These are phyloP conservation scores for Stictocephala bisonia DNA, from an alignment of 2,888 invertebrate genomes.

Conservation along the genomic window DNA sequence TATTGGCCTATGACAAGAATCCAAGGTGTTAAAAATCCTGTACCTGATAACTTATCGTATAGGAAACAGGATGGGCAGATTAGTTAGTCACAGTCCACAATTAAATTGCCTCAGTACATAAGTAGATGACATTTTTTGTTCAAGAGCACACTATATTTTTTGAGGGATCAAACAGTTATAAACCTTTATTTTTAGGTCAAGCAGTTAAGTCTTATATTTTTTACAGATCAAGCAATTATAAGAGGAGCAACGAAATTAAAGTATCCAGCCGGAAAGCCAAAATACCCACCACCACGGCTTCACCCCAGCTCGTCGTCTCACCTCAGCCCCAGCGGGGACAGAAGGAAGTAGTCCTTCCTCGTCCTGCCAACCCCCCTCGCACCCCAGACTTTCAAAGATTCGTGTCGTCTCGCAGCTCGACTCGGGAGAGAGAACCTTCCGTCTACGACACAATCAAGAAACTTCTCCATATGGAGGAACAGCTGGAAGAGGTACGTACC, in stretches of 20 bases:
- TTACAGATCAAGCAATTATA: conserved; percentile 22
- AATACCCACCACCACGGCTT: conserved; percentile 9
- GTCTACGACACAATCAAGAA: conserved; percentile 71
- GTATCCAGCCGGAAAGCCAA: conserved; percentile 43
- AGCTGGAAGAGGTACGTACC: conserved; percentile 70
- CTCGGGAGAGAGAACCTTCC: conserved; percentile 64
- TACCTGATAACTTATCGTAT: no score
- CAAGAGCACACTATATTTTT: no score
- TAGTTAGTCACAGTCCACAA: no score
- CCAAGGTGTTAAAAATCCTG: no score
- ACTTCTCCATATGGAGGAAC: conserved; percentile 69
- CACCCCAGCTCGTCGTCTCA: conserved; percentile 52
- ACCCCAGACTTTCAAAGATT: conserved; percentile 47
- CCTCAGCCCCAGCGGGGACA: conserved; percentile 66
- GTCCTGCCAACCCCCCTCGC: conserved; percentile 70
- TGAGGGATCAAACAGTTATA: not conserved
- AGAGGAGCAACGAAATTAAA: conserved; percentile 29
- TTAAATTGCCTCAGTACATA: no score
- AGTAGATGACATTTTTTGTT: no score
- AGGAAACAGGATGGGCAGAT: no score
- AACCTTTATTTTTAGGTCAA: no score
- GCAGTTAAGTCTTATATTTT: not conserved
- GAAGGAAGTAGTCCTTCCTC: conserved; percentile 73
- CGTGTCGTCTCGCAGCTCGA: conserved; percentile 61
- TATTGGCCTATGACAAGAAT: no score